Base-by-base conservation (phyloP, 1,140 invertebrate genomes). In the Doryteuthis pealeii region DNA sequence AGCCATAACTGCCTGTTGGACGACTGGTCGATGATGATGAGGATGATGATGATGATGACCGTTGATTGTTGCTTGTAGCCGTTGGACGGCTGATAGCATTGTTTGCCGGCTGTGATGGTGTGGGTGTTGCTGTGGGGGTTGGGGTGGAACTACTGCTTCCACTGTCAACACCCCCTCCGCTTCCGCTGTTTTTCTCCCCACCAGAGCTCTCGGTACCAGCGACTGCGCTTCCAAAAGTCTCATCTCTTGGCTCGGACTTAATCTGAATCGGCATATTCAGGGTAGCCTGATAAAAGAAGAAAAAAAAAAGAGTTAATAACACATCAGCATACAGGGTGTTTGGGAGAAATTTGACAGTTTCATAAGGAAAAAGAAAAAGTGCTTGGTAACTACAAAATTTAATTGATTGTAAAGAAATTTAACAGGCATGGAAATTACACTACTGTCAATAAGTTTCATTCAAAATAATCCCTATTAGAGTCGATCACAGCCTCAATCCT, bases 251-350 rank as follows among this genome's bases (percentile, higher is more conserved):
- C 30, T 68, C 66, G 18, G 66, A 26, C 66, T 68, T 68, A 26
- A 68, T 68, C 66, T 68, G 66, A 68, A 68, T 33, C 28, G 66
- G 66, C 66, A 68, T 68, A 33, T 31, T 68, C 32, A 30, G 66
- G 28, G 18, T 32, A 31, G 10, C 66, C 32, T 31, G 65, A 14
- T 14, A 33, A 28, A 22, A 33, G 22, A 15, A 26, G 31, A 68
- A 31, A 4, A 68, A 31, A 68, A 30, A 6, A 33, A 31, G 10
- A 5, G 66, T 32, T 32, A 40, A 40, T 40, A 40, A 40, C 10
- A 40, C 12, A 54, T 14, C n/a, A n/a, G 49, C 49, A 54, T 14
- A 54, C 49, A 54, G 49, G n/a, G n/a, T n/a, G n/a, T n/a, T n/a
- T n/a, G n/a, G n/a, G n/a, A n/a, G n/a, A n/a, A n/a, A n/a, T n/a